Conservation (phyloP, 2,113 vertebrate species). For the Neolamprologus hecqui region DNA sequence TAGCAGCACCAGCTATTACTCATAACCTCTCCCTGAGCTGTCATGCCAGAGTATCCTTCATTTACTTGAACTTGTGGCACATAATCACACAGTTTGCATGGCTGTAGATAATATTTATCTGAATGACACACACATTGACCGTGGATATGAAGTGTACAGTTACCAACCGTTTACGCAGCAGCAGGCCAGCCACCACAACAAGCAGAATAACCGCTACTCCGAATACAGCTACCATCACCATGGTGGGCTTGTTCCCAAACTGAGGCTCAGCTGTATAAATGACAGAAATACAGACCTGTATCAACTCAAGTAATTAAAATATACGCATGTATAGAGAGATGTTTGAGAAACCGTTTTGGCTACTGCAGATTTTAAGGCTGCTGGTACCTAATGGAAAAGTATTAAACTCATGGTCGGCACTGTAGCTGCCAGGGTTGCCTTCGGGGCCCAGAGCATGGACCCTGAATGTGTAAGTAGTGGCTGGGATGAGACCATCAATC, state of each 20-base stretch:
- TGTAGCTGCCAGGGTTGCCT: conserved; percentile 76
- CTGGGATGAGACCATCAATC: conserved; percentile 78
- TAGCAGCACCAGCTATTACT: conserved; percentile 17
- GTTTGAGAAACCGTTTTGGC: neutral
- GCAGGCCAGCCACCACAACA: conserved; percentile 66
- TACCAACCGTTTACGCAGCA: conserved; percentile 76
- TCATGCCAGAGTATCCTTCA: neutral
- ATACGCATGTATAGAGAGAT: neutral
- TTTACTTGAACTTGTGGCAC: neutral
- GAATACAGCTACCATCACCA: conserved; percentile 68
- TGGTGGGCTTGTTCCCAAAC: conserved; percentile 62
- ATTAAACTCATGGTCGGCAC: conserved; percentile 81
- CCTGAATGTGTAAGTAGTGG: conserved; percentile 81
- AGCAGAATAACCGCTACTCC: conserved; percentile 67
- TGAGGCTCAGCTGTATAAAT: conserved; percentile 60
- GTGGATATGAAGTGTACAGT: neutral
- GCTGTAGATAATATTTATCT: conserved; percentile 37
- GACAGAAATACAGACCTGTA: neutral
- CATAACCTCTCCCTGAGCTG: conserved; percentile 26
- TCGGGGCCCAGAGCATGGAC: conserved; percentile 82
- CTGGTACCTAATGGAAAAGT: conserved; percentile 66
- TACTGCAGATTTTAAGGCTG: neutral
- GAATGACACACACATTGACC: conserved; percentile 23
- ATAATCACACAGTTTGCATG: conserved; percentile 31
- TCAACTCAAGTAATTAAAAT: neutral